A percentile compares a stretch with the other conserved stretches of the same genome.
These are phyloP conservation scores for Rhyacichthys aspro DNA, from an alignment of 2,797 vertebrate genomes.

Conservation along the genomic window DNA sequence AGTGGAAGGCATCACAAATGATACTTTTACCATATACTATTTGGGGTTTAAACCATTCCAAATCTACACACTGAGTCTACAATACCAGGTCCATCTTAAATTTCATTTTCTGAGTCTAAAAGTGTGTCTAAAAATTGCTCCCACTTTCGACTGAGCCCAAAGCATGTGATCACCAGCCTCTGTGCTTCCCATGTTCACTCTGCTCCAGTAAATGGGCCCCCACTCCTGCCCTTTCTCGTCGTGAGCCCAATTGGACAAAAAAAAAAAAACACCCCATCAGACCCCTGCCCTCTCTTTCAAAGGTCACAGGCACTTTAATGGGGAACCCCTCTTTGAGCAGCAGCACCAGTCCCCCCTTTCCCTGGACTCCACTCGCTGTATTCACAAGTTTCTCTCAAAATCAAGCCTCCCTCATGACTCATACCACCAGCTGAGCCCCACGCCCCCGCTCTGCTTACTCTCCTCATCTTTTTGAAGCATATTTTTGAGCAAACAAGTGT, in stretches of 20 bases:
- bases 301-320: slow-evolving; percentile 63
- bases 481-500: slow-evolving; percentile 46
- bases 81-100: no score
- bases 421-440: slow-evolving; percentile 35
- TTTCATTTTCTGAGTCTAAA: no score
- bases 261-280: slow-evolving; percentile 43
- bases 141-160: no score
- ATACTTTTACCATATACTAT: no score
- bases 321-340: slow-evolving; percentile 22
- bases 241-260: slow-evolving; percentile 43
- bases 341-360: slow-evolving; percentile 4
- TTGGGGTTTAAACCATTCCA: no score
- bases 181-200: slow-evolving; percentile 36
- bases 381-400: slow-evolving; percentile 53
- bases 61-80: no score
- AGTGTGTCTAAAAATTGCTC: no score
- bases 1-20: no score
- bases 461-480: slow-evolving; percentile 16
- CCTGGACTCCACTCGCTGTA: slow-evolving; percentile 16
- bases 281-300: slow-evolving; percentile 56
- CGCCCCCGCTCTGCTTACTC: not conserved
- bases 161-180: no score
- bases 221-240: no score
- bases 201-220: no score
- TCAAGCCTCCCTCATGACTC: slow-evolving; percentile 55